Evolutionary conservation across 2,888 invertebrate species (phyloP), one percentile per base, ranked within the genome.

Genomic region (Athripsodes cinereus): DNA sequence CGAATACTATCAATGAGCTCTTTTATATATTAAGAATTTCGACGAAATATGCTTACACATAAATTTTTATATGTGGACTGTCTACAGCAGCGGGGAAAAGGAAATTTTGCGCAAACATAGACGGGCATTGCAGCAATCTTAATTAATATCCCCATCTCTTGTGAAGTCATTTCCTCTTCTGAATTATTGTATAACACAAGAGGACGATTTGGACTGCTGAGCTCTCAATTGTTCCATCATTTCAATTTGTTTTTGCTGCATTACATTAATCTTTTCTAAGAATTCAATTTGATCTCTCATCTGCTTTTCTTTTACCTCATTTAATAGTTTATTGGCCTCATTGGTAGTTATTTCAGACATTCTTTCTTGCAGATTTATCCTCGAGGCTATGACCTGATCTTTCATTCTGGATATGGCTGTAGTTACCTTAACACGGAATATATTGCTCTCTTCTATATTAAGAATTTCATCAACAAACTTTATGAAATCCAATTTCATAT

Each of bases 381-480:
- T 10, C 3, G 6, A 47, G 3, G 11, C 19, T 20, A 11, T 47
- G 5, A 20, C 11, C 20, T 47, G 8, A 20, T 47, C 21, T 13
- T 47, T 47, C 47, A 50, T 50, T 11, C n/a, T 16, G 2, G 50
- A 50, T 13, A 50, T 18, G 20, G 50, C 26, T n/a, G 22, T 18
- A 11, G 3, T 22, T 22, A 50, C 20, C 22, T 50, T 50, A 3
- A 26, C 50, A n/a, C 8, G 16, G 16, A 22, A 22, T 2, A 50
- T 50, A 18, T n/a, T 50, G 16, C 50, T 50, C 50, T 50, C 50
- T 21, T 50, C 22, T 3, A 50, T 22, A 2, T 21, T 13, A 6
- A 50, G 26, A 26, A 50, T 50, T 50, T 50, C 16, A n/a, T 50
- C 50, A 3, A 50, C 50, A 16, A 50, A 50, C 6, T 26, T 50